phyloP scores from a whole-genome alignment of 2,888 invertebrate species.

The Ophion costatus region DNA sequence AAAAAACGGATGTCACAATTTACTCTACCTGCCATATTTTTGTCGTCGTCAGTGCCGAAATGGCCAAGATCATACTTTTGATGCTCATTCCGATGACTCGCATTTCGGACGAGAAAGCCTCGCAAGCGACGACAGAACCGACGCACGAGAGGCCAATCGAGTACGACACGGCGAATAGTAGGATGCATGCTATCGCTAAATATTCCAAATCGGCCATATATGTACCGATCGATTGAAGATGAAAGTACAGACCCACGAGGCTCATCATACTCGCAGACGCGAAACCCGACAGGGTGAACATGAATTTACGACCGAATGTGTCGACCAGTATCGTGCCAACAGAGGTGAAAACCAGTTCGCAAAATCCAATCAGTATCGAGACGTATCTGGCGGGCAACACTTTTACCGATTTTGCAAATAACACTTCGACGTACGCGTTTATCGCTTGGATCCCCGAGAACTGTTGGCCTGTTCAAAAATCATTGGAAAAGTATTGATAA shows the following conservation, averaged over 20 bases:
- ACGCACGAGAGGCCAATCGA: constrained; percentile 57
- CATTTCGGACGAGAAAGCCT: constrained; percentile 65
- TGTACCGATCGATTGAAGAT: constrained; percentile 35
- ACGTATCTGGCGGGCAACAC: constrained; percentile 59
- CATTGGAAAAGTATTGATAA: background rate
- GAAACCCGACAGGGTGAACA: constrained; percentile 30
- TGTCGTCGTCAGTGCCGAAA: constrained; percentile 53
- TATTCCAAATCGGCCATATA: constrained; percentile 32
- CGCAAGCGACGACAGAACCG: constrained; percentile 56
- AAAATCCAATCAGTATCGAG: constrained; percentile 58
- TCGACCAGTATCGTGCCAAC: constrained; percentile 52
- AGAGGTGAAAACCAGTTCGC: constrained; percentile 61
- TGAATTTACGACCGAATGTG: constrained; percentile 45
- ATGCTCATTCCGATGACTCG: constrained; percentile 55
- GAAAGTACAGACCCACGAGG: constrained; percentile 57
- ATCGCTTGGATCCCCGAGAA: constrained; percentile 67
- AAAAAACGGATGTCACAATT: background rate
- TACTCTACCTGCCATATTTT: constrained; percentile 62
- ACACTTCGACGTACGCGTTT: constrained; percentile 62
- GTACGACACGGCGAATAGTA: constrained; percentile 56
- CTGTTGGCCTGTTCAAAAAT: constrained; percentile 58
- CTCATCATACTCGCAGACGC: constrained; percentile 58
- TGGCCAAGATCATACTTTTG: constrained; percentile 53
- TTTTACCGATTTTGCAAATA: constrained; percentile 55
- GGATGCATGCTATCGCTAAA: constrained; percentile 54